phyloP scores from a whole-genome alignment of 2,888 invertebrate genomes.

The Pollenia griseotomentosa region DNA sequence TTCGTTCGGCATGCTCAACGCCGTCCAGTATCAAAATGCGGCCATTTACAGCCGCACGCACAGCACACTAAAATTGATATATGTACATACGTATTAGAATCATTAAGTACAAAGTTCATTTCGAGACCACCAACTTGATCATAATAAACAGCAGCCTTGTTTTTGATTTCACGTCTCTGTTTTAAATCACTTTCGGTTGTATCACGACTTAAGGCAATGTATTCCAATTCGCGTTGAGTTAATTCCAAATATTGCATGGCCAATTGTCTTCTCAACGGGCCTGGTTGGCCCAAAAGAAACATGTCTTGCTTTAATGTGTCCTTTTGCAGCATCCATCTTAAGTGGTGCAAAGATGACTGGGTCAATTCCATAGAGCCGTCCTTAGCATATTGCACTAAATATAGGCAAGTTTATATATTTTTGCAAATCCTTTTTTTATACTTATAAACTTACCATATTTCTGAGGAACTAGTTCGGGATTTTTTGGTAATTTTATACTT shows the following conservation, averaged over 20 bases:
- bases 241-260: constrained; percentile 95
- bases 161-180: constrained; percentile 95
- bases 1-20: constrained; percentile 98
- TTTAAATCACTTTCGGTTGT: constrained; percentile 99
- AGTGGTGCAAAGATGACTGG: constrained; percentile 91
- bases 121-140: constrained; percentile 89
- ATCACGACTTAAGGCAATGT: constrained; percentile 96
- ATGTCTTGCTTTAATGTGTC: constrained; percentile 97
- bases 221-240: constrained; percentile 95
- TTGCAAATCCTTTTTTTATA: background rate
- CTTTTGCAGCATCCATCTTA: constrained; percentile 98
- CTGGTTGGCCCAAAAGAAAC: constrained; percentile 96
- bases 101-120: constrained; percentile 60
- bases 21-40: constrained; percentile 96
- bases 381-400: constrained; percentile 83
- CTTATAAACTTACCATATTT: constrained; percentile 80
- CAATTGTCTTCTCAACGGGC: constrained; percentile 90
- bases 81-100: background rate
- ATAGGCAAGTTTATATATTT: background rate
- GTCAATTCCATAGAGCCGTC: constrained; percentile 86
- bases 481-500: constrained; percentile 86
- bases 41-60: constrained; percentile 94
- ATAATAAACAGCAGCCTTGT: constrained; percentile 95
- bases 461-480: constrained; percentile 92
- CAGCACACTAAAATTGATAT: constrained; percentile 90